phyloP scores from a whole-genome alignment of 23 tunicate species.

The Trididemnum clinides region DNA sequence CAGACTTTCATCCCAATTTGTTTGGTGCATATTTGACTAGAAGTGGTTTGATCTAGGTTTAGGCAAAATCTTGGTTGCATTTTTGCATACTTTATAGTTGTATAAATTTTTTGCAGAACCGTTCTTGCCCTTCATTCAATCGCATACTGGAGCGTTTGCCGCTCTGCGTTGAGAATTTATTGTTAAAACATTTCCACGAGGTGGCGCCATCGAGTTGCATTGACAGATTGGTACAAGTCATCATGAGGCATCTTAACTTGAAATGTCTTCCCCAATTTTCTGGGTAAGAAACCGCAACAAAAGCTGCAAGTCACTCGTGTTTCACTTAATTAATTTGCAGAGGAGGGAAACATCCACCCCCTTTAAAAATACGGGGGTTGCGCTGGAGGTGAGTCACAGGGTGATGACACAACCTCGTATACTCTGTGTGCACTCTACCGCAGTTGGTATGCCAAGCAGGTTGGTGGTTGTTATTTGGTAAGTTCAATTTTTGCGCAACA shows the following conservation, averaged over 20 bases:
- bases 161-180: slow-evolving; percentile 74
- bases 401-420: too few relatives aligned
- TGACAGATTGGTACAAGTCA: slow-evolving; percentile 28
- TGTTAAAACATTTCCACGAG: slow-evolving; percentile 96
- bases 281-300: slow-evolving; percentile 65
- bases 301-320: too few relatives aligned
- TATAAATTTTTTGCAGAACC: slow-evolving; percentile 58
- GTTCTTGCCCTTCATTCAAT: slow-evolving; percentile 58
- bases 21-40: too few relatives aligned
- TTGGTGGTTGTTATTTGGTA: too few relatives aligned
- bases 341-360: slow-evolving; percentile 95
- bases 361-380: slow-evolving; percentile 81
- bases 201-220: slow-evolving; percentile 51
- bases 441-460: too few relatives aligned
- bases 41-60: too few relatives aligned
- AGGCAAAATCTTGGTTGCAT: too few relatives aligned
- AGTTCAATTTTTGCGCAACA: too few relatives aligned
- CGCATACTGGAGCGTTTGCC: slow-evolving; percentile 83
- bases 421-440: too few relatives aligned
- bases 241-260: slow-evolving; percentile 59
- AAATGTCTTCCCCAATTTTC: slow-evolving; percentile 69
- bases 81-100: too few relatives aligned
- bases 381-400: slow-evolving; percentile 89
- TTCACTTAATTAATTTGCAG: slow-evolving; percentile 29
- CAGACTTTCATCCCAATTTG: too few relatives aligned